Base-by-base conservation (phyloP, 35 echinoderm and acorn worm species). In the Anneissia japonica region DNA sequence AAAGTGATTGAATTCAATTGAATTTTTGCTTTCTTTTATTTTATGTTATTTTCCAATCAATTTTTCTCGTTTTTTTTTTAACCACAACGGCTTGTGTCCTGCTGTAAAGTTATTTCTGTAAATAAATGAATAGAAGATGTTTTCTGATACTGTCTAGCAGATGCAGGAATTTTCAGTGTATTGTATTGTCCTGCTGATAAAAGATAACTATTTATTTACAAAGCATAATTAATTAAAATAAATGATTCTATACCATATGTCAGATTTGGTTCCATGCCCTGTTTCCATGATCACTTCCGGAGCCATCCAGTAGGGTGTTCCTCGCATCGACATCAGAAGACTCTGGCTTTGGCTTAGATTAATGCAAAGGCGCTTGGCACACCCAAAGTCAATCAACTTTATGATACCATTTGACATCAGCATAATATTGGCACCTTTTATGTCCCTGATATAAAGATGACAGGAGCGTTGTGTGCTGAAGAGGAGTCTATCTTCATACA, bases 391-490 rank as follows among this genome's bases (percentile, higher is more conserved):
- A 19, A 99, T 99, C 74, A 99, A 83, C 40, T 99, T 99, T 79
- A 99, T 99, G 0, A 94, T 84, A 46, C 96, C 96, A n/a, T 91
- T 99, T 5, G 92, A 86, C 96, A 99, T 99, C 75, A 99, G 39
- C 95, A 99, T 99, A 29, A 99, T 93, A 83, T 99, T 99, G n/a
- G 89, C 92, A 41, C 92, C 96, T 82, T 99, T 99, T 74, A 99
- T 99, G 72, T 99, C 96, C 83, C 96, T 99, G 77, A 16, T 74
- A 32, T 26, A 40, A 77, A 32, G 46, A 77, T 32, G n/a, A n/a
- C n/a, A n/a, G n/a, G n/a, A n/a, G n/a, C n/a, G n/a, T n/a, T n/a
- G n/a, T n/a, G n/a, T n/a, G n/a, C n/a, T n/a, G n/a, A n/a, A n/a
- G n/a, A n/a, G n/a, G n/a, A n/a, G n/a, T n/a, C n/a, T n/a, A n/a